Conservation (phyloP, 2,888 invertebrate species). For the Synergus japonicus region DNA sequence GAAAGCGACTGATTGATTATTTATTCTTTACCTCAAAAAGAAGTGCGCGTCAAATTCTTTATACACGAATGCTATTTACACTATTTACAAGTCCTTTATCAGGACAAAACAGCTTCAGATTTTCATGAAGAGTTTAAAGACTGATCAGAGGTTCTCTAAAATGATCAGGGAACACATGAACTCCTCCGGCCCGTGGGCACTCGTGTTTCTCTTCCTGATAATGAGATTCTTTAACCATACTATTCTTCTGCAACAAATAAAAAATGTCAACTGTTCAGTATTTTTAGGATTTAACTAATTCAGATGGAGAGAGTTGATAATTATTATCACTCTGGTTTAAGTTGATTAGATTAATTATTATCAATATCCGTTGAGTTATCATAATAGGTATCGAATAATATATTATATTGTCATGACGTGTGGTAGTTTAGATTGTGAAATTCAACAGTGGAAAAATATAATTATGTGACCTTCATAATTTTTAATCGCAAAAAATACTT, state of each 20-base stretch:
- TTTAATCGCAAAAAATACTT: not conserved
- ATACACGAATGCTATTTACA: conserved; percentile 68
- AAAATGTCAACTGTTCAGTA: conserved; percentile 30
- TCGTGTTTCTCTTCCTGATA: conserved; percentile 73
- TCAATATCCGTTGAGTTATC: not conserved
- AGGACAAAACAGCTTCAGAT: conserved; percentile 60
- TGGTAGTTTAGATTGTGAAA: not conserved
- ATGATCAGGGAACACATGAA: conserved; percentile 74
- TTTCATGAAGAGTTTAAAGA: conserved; percentile 60
- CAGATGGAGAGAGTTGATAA: no score
- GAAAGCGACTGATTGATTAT: not conserved
- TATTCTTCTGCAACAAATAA: conserved; percentile 71
- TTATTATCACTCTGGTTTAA: no score
- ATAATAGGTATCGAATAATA: not conserved
- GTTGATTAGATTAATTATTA: no score
- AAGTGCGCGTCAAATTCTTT: conserved; percentile 1
- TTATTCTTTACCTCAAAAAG: not conserved
- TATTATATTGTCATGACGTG: not conserved
- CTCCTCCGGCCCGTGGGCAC: conserved; percentile 73
- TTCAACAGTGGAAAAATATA: no score
- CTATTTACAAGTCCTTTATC: conserved; percentile 71
- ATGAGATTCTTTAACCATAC: conserved; percentile 74
- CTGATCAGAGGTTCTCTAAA: conserved; percentile 69
- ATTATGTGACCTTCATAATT: no score
- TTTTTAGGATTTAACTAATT: no score